Evolutionary conservation across 1,140 invertebrate species (phyloP), one percentile per base, ranked within the genome.

Genomic region (Heterodera carotae): DNA sequence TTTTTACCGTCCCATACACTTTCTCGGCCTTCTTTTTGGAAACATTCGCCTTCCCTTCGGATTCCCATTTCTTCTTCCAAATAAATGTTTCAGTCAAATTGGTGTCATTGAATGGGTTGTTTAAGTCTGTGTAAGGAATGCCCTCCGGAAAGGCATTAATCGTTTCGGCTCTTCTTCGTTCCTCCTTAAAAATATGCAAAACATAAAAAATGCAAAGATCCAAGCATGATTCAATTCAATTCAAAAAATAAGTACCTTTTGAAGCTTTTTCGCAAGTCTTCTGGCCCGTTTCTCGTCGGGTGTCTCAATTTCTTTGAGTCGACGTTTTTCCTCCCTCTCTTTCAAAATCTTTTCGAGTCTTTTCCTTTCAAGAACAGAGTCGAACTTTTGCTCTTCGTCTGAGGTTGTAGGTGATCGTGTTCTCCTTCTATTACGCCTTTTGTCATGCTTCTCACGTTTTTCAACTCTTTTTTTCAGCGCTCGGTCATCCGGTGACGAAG

Each of bases 61-160:
- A 95, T 80, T 95, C 92, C 43, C 98, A 89, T 88, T 99, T 99
- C 88, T 98, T 98, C 1, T 91, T 91, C 97, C 97, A 99, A 5
- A 97, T 93, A 90, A 99, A 99, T 0, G 94, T 94, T 27, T 94
- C 92, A 0, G 94, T 89, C 8, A 98, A 90, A 88, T 95, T 94
- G 15, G 93, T 93, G 91, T 99, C 97, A 2, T 97, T 96, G 90
- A 98, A 99, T 0, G 97, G 97, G 90, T 99, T 99, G 88, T 98
- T 96, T 31, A 93, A 93, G 89, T 99, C 97, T 15, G 96, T 98
- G 86, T 98, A 99, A 34, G 78, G 81, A 62, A 86, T 77, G 10
- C 69, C 60, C n/a, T 80, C 71, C 10, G 83, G 85, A 56, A 81
- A 71, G 3, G 67, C 67, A 43, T 53, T 77, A 48, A 69, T 53